Evolutionary conservation across 1,140 invertebrate genomes (phyloP).

Genomic region (Drosophila willistoni): DNA sequence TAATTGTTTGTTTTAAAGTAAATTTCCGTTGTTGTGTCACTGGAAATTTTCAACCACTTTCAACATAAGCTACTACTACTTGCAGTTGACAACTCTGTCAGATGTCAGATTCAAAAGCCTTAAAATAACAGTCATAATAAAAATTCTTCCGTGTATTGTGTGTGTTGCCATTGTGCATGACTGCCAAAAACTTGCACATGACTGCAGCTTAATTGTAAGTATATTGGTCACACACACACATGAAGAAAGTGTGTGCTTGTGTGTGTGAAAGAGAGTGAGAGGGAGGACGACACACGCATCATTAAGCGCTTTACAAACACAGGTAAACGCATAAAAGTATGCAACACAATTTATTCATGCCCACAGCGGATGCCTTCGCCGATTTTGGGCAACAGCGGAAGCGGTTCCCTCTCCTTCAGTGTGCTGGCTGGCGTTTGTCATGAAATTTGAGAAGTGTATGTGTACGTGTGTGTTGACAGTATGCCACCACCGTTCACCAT

Average conservation of each 20-base stretch:
- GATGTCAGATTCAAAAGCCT: not conserved
- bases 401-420: conserved; percentile 18
- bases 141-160: not conserved
- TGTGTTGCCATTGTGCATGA: conserved; percentile 13
- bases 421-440: conserved; percentile 34
- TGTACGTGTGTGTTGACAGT: conserved; percentile 50
- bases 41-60: not conserved
- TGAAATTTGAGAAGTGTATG: conserved; percentile 53
- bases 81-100: conserved; percentile 5
- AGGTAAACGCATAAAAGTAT: conserved; percentile 63
- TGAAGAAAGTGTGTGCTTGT: no score
- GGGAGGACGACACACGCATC: conserved; percentile 33
- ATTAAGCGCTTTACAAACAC: conserved; percentile 61
- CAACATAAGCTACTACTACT: no score
- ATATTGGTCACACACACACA: conserved; percentile 20
- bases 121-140: not conserved
- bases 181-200: conserved; percentile 46
- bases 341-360: conserved; percentile 70
- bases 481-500: not conserved
- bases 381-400: conserved; percentile 64
- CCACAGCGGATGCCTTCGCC: conserved; percentile 58
- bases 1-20: not conserved
- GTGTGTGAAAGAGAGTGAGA: not conserved
- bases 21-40: not conserved
- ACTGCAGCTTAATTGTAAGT: conserved; percentile 48